Conservation (phyloP, 30 jellyfish, hydroid and myxozoan species). For the Hydra vulgaris region DNA sequence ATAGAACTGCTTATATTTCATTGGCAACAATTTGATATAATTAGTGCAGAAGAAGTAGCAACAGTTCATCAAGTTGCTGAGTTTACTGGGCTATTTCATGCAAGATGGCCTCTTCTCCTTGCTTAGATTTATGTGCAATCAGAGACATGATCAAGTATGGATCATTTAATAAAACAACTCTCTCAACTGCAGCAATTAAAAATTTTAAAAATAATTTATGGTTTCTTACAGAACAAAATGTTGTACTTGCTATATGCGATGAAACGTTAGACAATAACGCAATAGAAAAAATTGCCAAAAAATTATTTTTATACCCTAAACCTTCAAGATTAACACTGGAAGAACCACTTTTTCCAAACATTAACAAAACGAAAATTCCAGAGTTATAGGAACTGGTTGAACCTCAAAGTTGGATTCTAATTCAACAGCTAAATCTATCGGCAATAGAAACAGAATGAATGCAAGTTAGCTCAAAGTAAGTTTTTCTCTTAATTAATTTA, state of each 20-base stretch:
- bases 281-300: background rate
- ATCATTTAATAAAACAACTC: background rate
- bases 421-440: background rate
- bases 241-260: background rate
- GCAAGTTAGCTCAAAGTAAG: background rate
- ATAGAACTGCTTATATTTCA: background rate
- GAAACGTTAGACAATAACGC: background rate
- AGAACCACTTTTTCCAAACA: background rate
- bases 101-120: background rate
- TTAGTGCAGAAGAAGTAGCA: background rate
- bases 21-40: background rate
- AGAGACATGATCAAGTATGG: background rate
- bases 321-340: background rate
- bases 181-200: background rate
- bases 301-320: background rate
- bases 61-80: background rate
- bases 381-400: background rate
- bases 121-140: background rate
- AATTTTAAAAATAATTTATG: background rate
- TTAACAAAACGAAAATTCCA: background rate
- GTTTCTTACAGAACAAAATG: background rate
- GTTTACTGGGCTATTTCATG: background rate
- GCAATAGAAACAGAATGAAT: background rate
- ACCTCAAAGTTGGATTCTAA: background rate
- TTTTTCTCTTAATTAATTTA: background rate